Base-by-base conservation (phyloP, 1,140 invertebrate species). In the Drosophila aff. region DNA sequence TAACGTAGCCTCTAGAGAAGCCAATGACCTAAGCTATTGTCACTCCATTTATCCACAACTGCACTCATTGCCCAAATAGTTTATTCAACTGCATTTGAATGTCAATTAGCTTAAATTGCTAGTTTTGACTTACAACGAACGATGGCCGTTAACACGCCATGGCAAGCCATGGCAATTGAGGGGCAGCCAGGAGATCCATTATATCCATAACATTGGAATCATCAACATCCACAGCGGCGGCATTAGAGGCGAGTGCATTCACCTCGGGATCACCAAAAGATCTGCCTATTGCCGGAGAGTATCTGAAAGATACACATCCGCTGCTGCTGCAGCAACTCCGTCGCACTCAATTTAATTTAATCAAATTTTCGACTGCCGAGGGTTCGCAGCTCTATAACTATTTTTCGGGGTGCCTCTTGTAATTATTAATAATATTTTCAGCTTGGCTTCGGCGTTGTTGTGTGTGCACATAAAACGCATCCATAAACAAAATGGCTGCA, bases 81-180 rank as follows among this genome's bases (percentile, higher is more conserved):
- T 90, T 75, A 81, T 87, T 89, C 81, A 89, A 90, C 85, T 90
- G 85, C 85, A 89, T 89, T 89, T 89, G 85, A 89, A 89, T 89
- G 85, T 90, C 84, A 90, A 89, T 89, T 89, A 89, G 76, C 65
- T 63, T 81, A 90, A 89, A 89, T 89, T 72, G 85, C 63, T 89
- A 89, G 84, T 81, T 89, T 74, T 90, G 81, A 89, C 84, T 89
- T 75, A 71, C 73, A 84, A 75, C 68, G 76, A 78, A 50, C 82
- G 75, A 69, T 53, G 76, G 50, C 84, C 71, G 83, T 87, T 87
- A 87, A 89, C 77, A 87, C 66, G 66, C 73, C 43, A 68, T 44
- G 68, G 49, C 53, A 66, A 71, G 74, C 64, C 76, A 8, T 44
- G 76, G 81, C 83, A 87, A 87, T 89, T 87, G 77, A 84, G 77